Evolutionary conservation across 2,888 invertebrate species (phyloP).

Genomic region (Bellardia pandia): DNA sequence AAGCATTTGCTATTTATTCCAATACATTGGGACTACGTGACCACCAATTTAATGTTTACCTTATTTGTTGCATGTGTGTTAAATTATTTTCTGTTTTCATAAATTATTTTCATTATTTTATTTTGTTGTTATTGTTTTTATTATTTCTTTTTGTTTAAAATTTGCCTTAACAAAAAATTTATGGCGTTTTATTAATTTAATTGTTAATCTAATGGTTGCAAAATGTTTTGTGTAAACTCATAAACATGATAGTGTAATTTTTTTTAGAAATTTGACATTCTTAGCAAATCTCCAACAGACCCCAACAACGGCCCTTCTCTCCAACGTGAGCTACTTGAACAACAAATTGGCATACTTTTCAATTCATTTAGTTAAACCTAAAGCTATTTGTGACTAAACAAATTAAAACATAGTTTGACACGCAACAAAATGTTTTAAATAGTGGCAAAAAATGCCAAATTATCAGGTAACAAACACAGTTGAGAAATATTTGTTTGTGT

Average conservation of each 20-base stretch:
- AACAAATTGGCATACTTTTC: neutral
- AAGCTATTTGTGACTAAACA: neutral
- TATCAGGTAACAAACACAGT: too few relatives aligned
- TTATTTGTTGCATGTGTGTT: constrained; percentile 50
- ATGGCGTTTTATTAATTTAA: constrained; percentile 49
- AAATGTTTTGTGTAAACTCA: constrained; percentile 13
- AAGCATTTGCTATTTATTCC: neutral
- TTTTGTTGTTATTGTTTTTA: constrained; percentile 71
- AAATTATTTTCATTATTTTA: constrained; percentile 54
- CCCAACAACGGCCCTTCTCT: neutral
- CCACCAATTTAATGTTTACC: constrained; percentile 50
- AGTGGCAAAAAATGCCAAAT: too few relatives aligned
- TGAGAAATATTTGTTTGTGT: too few relatives aligned
- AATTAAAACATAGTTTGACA: neutral
- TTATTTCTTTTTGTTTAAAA: constrained; percentile 59
- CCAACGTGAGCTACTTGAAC: neutral
- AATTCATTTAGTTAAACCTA: neutral
- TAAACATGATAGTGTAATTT: constrained; percentile 1
- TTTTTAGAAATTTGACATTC: neutral
- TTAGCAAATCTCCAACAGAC: neutral
- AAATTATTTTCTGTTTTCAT: constrained; percentile 33
- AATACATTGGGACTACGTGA: constrained; percentile 37
- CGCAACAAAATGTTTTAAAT: neutral
- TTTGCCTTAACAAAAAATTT: constrained; percentile 54
- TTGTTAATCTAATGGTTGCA: constrained; percentile 54